Conservation (phyloP, 2,888 invertebrate genomes). For the Hemithea aestivaria region DNA sequence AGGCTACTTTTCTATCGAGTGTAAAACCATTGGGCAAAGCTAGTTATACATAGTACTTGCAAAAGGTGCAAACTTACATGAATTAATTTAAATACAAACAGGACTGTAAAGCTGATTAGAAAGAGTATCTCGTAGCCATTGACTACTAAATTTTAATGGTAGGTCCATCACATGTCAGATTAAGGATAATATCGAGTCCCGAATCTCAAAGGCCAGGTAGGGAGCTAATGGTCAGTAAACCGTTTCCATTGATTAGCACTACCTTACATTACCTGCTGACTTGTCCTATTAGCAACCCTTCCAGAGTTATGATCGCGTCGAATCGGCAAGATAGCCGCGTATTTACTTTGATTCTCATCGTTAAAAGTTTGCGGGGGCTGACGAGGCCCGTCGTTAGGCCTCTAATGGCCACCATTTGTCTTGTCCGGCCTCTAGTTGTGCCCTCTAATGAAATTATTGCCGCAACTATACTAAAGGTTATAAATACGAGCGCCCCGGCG, state of each 20-base stretch:
- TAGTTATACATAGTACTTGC: too few relatives aligned
- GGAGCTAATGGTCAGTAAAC: conserved; percentile 34
- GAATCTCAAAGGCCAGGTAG: conserved; percentile 15
- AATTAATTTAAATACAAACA: too few relatives aligned
- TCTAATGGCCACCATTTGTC: conserved; percentile 80
- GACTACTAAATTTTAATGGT: conserved; percentile 8
- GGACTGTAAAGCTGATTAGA: not conserved
- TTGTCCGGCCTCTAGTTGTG: conserved; percentile 78
- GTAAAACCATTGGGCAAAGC: too few relatives aligned
- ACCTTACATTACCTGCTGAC: conserved; percentile 42
- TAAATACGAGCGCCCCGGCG: conserved; percentile 66
- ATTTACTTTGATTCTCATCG: conserved; percentile 79
- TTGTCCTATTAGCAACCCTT: conserved; percentile 48
- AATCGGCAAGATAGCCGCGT: conserved; percentile 76
- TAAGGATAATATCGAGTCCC: conserved; percentile 15
- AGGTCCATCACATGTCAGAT: conserved; percentile 3
- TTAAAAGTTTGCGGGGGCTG: conserved; percentile 75
- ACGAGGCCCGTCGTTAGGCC: conserved; percentile 75
- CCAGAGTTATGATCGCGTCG: conserved; percentile 70
- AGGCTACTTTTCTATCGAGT: too few relatives aligned
- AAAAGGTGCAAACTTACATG: too few relatives aligned
- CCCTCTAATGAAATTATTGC: conserved; percentile 80
- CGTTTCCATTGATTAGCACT: conserved; percentile 46
- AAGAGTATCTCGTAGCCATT: conserved; percentile 4
- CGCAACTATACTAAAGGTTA: conserved; percentile 78